phyloP scores from a whole-genome alignment of 2,113 vertebrate genomes.

The Campylorhamphus procurvoides region DNA sequence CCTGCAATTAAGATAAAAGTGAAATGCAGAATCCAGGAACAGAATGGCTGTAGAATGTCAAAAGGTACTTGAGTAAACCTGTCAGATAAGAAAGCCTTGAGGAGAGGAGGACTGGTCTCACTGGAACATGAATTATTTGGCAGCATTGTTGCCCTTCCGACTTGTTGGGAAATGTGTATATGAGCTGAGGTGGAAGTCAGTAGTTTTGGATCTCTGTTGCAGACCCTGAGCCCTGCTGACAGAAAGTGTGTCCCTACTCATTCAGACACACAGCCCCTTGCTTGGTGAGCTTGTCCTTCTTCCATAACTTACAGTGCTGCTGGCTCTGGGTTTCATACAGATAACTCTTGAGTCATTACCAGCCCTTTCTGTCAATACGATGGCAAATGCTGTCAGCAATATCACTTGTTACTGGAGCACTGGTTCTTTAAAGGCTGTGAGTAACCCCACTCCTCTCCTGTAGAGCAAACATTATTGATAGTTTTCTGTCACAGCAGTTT shows the following conservation, averaged over 20 bases:
- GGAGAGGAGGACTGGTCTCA: neutral
- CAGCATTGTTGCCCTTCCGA: accelerated
- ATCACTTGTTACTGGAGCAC: neutral
- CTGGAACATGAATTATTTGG: neutral
- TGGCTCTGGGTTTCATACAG: neutral
- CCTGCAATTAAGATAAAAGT: neutral
- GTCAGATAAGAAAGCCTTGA: neutral
- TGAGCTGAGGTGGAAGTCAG: neutral
- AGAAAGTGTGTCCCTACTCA: neutral
- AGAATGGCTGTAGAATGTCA: neutral
- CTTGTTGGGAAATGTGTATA: neutral
- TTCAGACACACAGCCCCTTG: accelerated
- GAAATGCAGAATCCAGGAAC: neutral
- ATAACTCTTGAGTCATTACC: neutral
- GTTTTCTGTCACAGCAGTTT: neutral
- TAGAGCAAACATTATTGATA: neutral
- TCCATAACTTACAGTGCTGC: neutral
- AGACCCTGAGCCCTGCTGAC: neutral
- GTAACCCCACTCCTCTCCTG: neutral
- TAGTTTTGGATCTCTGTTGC: neutral
- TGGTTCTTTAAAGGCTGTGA: neutral
- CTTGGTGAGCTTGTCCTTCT: neutral
- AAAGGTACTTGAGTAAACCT: neutral
- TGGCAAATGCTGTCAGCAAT: neutral
- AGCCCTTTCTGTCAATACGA: neutral